Evolutionary conservation across 1,140 invertebrate genomes (phyloP).

Genomic region (Orchestia grillus): DNA sequence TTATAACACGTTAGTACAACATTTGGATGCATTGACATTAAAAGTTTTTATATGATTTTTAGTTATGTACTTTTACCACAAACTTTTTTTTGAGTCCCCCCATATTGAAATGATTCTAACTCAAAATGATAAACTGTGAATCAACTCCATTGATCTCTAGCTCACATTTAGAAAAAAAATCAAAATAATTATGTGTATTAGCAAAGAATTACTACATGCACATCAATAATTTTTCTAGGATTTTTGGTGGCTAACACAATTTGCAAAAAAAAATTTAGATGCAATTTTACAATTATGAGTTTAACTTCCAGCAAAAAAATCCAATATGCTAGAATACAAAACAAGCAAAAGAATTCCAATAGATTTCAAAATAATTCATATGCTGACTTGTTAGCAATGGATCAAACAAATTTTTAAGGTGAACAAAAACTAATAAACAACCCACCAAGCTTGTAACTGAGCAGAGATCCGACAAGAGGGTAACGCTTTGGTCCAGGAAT

Average conservation of each 20-base stretch:
- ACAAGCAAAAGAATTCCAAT: background rate
- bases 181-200: background rate
- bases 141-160: background rate
- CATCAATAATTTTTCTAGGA: background rate
- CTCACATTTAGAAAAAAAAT: background rate
- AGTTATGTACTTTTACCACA: no score
- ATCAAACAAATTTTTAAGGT: background rate
- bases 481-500: background rate
- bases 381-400: background rate
- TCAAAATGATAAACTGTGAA: no score
- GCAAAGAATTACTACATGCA: background rate
- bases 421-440: background rate
- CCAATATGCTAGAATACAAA: background rate
- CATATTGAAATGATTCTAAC: no score
- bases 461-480: background rate
- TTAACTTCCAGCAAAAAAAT: background rate
- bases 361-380: background rate
- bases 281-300: background rate
- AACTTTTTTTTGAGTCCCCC: no score
- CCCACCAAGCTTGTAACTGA: background rate
- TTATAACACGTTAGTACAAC: no score
- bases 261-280: background rate
- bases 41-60: no score
- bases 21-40: no score
- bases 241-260: background rate